Base-by-base conservation (phyloP, 2,888 invertebrate genomes). In the Stenoptilia bipunctidactyla region DNA sequence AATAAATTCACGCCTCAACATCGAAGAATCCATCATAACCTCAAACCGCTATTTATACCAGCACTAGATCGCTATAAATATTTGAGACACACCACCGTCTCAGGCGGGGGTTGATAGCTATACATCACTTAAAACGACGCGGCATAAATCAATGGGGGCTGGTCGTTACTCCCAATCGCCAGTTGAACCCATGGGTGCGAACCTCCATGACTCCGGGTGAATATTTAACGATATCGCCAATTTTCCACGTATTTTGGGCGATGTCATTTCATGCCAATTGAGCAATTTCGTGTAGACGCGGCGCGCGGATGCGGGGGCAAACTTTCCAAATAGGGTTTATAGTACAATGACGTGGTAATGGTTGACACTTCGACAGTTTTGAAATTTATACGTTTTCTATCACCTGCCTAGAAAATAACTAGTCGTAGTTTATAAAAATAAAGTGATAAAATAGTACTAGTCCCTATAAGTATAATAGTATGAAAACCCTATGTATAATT, bases 181-280 rank as follows among this genome's bases (percentile, higher is more conserved):
- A 8, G 10, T 9, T 4, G n/a, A 30, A 70, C 72, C 66, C 79
- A 82, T 80, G 20, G n/a, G n/a, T n/a, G n/a, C n/a, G n/a, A n/a
- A n/a, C n/a, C n/a, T n/a, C 20, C 20, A 20, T 30, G 30, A 10
- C 79, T 80, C 80, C 73, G 74, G 83, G 76, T 82, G 82, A 83
- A 82, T 83, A 83, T 83, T 20, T 83, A 83, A 82, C 79, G 76
- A 80, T 82, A 82, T 80, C 80, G 77, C 73, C 83, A 80, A 83
- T 83, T 83, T 82, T 83, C 76, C 76, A 69, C 69, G 63, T 79
- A 80, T 71, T 82, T 80, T 80, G 67, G 63, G 61, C 79, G 75
- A 14, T 73, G 80, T 79, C 82, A 83, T 83, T 82, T 83, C 74
- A 70, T 83, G 82, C 73, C 82, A 83, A 82, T 83, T 83, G 80